Evolutionary conservation across 2,113 vertebrate species (phyloP).

Genomic region (Chunga burmeisteri): DNA sequence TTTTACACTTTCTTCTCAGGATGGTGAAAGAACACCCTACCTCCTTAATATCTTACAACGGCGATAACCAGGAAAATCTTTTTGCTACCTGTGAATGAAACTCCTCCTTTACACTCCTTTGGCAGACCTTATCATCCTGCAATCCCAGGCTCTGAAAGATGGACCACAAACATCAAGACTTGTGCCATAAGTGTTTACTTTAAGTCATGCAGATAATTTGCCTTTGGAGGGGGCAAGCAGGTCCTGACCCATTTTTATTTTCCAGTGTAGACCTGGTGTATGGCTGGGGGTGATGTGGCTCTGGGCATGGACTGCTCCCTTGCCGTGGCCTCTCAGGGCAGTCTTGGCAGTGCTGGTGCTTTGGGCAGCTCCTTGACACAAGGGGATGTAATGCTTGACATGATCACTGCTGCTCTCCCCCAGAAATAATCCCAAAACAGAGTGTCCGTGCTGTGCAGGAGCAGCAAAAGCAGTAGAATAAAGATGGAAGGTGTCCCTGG

Average conservation of each 20-base stretch:
- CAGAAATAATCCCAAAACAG: not conserved
- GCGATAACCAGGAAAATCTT: not conserved
- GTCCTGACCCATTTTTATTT: not conserved
- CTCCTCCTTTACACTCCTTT: not conserved
- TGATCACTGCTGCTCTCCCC: not conserved
- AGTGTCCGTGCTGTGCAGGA: not conserved
- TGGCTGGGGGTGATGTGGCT: not conserved
- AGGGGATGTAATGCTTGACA: not conserved
- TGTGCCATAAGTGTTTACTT: not conserved
- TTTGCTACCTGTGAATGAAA: not conserved
- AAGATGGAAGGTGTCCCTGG: not conserved
- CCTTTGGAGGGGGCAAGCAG: not conserved
- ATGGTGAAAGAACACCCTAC: not conserved
- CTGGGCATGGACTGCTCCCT: not conserved
- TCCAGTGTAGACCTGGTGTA: not conserved
- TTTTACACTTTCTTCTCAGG: not conserved
- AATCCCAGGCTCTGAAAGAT: not conserved
- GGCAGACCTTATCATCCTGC: not conserved
- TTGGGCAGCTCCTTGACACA: not conserved
- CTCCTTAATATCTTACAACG: not conserved
- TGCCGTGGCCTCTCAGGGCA: fast-evolving
- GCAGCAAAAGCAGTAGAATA: not conserved
- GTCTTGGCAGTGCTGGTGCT: not conserved
- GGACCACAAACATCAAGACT: not conserved
- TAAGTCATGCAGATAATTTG: not conserved